These are phyloP conservation scores for Brachionichthys hirsutus DNA, from an alignment of 2,113 vertebrate genomes.

Conservation along the genomic window DNA sequence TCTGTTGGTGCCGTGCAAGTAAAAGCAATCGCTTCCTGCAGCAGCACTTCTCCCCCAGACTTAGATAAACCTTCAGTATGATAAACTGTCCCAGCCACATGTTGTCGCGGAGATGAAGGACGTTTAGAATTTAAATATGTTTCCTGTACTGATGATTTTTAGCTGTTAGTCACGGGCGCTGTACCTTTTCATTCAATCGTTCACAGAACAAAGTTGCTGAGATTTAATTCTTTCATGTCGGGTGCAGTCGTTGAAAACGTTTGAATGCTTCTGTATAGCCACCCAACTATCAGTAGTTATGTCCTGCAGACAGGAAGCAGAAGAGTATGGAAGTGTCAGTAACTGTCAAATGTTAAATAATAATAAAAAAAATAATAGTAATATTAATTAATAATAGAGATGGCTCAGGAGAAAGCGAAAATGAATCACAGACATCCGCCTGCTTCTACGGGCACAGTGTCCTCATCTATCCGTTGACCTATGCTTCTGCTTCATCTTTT, in stretches of 20 bases:
- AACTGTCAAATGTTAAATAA: background rate
- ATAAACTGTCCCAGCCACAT: slow-evolving; percentile 64
- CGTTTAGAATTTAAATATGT: slow-evolving; percentile 35
- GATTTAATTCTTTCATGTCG: too few species aligned
- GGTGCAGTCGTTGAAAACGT: too few species aligned
- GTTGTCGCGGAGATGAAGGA: slow-evolving; percentile 56
- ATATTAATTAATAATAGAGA: too few species aligned
- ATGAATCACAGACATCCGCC: too few species aligned
- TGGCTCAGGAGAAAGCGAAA: too few species aligned
- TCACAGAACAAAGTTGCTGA: too few species aligned
- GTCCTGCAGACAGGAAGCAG: background rate
- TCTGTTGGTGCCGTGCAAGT: slow-evolving; percentile 62
- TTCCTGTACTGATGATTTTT: slow-evolving; percentile 25
- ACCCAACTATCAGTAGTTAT: too few species aligned
- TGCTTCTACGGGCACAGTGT: too few species aligned
- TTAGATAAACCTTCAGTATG: slow-evolving; percentile 73
- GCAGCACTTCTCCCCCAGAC: slow-evolving; percentile 60
- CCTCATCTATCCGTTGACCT: too few species aligned
- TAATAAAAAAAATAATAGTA: background rate
- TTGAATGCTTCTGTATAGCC: too few species aligned
- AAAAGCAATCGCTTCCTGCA: slow-evolving; percentile 72
- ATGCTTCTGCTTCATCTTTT: too few species aligned
- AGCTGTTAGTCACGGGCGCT: slow-evolving; percentile 12
- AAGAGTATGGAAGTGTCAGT: background rate
- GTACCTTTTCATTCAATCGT: too few species aligned